These are phyloP conservation scores for Anguilla rostrata DNA, from an alignment of 2,113 vertebrate species.

Conservation along the genomic window DNA sequence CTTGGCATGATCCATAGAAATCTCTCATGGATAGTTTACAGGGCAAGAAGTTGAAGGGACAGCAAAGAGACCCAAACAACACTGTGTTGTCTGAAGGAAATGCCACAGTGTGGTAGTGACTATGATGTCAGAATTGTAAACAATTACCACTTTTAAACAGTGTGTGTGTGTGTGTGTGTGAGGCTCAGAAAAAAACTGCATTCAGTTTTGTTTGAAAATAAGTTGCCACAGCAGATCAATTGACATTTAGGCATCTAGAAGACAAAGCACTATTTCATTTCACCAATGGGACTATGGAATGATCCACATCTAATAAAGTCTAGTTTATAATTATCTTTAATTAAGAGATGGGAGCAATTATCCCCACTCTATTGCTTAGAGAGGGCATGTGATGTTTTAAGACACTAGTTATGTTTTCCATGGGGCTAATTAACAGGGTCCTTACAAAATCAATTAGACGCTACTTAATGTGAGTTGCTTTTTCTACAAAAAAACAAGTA, in stretches of 20 bases:
- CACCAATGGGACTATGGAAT: constrained; percentile 32
- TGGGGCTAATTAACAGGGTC: constrained; percentile 35
- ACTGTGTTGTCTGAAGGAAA: constrained; percentile 67
- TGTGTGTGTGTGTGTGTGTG: constrained; percentile 38
- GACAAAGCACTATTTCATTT: constrained; percentile 34
- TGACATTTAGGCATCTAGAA: neutral
- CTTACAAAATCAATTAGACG: constrained; percentile 37
- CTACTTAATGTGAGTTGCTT: constrained; percentile 35
- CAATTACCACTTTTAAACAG: constrained; percentile 60
- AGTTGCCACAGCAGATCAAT: constrained; percentile 42
- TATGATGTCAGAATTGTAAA: constrained; percentile 67
- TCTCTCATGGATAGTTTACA: constrained; percentile 45
- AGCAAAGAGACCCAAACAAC: constrained; percentile 65
- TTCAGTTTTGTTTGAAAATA: constrained; percentile 47
- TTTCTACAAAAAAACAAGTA: constrained; percentile 35
- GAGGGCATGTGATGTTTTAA: constrained; percentile 20
- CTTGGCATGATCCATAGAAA: constrained; percentile 22
- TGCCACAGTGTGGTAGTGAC: constrained; percentile 63
- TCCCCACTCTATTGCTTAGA: constrained; percentile 27
- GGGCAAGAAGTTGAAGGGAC: constrained; percentile 46
- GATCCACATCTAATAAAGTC: constrained; percentile 37
- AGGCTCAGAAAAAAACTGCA: constrained; percentile 38
- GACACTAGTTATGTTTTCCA: constrained; percentile 31
- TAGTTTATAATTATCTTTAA: constrained; percentile 41
- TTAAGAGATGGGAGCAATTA: constrained; percentile 32